Conservation (phyloP, 1,140 invertebrate genomes). For the Drosophila arawakana region DNA sequence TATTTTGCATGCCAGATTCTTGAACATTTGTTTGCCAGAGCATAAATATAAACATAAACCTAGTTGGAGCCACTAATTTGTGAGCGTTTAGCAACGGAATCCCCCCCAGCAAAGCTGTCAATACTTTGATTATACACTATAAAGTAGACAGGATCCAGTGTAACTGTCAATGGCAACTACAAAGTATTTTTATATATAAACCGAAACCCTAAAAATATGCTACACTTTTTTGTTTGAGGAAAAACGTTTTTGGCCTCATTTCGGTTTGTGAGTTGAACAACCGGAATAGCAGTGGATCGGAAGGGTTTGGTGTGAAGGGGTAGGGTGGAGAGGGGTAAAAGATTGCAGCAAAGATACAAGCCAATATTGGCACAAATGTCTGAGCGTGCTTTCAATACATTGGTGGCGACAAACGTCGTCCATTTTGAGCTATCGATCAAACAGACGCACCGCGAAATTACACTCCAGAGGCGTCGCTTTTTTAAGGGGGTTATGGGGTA, state of each 20-base stretch:
- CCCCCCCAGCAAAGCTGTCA: slow-evolving; percentile 23
- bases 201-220: slow-evolving; percentile 54
- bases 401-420: slow-evolving; percentile 52
- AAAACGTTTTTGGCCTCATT: slow-evolving; percentile 73
- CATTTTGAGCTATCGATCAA: slow-evolving; percentile 66
- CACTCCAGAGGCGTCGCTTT: neutral
- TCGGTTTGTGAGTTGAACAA: slow-evolving; percentile 65
- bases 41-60: slow-evolving; percentile 18
- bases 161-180: slow-evolving; percentile 56
- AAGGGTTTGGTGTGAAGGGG: too few species aligned
- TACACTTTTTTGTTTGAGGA: neutral
- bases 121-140: slow-evolving; percentile 51
- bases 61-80: slow-evolving; percentile 33
- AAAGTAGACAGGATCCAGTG: slow-evolving; percentile 30
- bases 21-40: neutral
- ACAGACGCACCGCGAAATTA: slow-evolving; percentile 53
- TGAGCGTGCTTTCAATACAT: slow-evolving; percentile 72
- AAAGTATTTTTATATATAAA: slow-evolving; percentile 18
- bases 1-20: neutral
- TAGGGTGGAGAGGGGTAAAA: neutral
- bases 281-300: slow-evolving; percentile 19
- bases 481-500: neutral
- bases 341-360: neutral
- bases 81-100: slow-evolving; percentile 27
- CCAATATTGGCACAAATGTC: slow-evolving; percentile 70